Conservation (phyloP, 92 coral and sea anemone species). For the Scolanthus callimorphus region DNA sequence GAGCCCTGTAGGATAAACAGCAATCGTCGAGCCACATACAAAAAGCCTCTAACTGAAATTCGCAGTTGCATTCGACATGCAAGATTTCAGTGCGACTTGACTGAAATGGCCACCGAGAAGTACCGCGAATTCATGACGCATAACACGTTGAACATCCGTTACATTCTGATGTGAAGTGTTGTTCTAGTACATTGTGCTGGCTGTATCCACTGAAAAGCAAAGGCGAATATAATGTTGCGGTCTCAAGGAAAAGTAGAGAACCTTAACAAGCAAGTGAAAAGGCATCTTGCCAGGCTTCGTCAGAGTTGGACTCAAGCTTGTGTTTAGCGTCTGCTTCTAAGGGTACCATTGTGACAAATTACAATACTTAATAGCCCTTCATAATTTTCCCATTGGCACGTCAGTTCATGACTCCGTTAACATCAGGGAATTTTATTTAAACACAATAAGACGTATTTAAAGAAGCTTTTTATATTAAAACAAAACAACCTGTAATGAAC, state of each 20-base stretch:
- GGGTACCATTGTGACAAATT: no score
- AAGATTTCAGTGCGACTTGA: slow-evolving; percentile 9
- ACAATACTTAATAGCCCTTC: no score
- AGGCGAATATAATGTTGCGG: slow-evolving; percentile 7
- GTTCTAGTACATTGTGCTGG: slow-evolving; percentile 27
- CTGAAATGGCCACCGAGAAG: slow-evolving; percentile 26
- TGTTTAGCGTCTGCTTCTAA: slow-evolving; percentile 22
- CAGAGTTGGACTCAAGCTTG: slow-evolving; percentile 7
- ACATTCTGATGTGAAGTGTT: slow-evolving; percentile 21
- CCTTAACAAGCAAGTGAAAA: slow-evolving; percentile 35
- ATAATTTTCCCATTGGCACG: no score
- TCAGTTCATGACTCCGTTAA: no score
- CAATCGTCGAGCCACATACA: slow-evolving; percentile 6
- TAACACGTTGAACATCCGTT: slow-evolving; percentile 18
- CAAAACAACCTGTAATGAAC: no score
- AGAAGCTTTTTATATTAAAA: no score
- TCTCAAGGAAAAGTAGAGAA: slow-evolving; percentile 45
- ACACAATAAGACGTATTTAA: no score
- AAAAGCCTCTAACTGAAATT: slow-evolving; percentile 7
- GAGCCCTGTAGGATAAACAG: slow-evolving; percentile 5
- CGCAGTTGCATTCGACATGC: slow-evolving; percentile 9
- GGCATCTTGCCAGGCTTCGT: slow-evolving; percentile 11
- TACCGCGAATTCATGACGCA: slow-evolving; percentile 8
- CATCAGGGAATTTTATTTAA: no score
- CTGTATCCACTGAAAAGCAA: slow-evolving; percentile 9